Evolutionary conservation across 2,113 vertebrate species (phyloP).

Genomic region (Parus major): DNA sequence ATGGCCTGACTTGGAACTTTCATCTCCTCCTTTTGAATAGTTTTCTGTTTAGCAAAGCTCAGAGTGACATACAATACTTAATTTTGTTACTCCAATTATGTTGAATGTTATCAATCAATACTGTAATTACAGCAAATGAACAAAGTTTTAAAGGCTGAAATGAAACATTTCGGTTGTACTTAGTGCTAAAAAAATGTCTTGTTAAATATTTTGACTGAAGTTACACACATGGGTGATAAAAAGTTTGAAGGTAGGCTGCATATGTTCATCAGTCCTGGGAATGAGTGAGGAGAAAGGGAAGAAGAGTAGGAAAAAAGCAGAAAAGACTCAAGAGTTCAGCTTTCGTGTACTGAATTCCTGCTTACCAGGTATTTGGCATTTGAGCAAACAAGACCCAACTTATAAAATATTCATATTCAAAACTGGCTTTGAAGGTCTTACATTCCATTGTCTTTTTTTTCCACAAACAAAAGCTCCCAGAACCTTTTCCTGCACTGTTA

Average conservation of each 20-base stretch:
- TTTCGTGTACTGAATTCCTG: not conserved
- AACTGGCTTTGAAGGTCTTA: not conserved
- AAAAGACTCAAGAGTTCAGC: not conserved
- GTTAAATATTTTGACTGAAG: conserved; percentile 34
- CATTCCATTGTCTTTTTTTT: not conserved
- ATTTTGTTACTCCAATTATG: not conserved
- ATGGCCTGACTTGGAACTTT: not conserved
- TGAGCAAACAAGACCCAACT: not conserved
- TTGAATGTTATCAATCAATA: not conserved
- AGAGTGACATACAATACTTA: not conserved
- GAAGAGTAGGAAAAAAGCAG: not conserved
- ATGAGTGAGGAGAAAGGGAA: not conserved
- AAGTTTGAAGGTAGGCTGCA: not conserved
- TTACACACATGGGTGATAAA: not conserved
- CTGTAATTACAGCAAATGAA: not conserved
- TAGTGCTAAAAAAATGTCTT: not conserved
- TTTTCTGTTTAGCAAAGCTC: not conserved
- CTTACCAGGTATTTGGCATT: not conserved
- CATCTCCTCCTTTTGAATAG: not conserved
- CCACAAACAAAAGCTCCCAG: not conserved
- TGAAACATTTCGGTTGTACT: not conserved
- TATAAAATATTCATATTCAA: not conserved
- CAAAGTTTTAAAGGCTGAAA: not conserved
- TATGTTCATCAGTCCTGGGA: not conserved
- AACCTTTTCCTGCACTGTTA: not conserved